Evolutionary conservation across 2,888 invertebrate genomes (phyloP).

Genomic region (Creontiades dilutus): DNA sequence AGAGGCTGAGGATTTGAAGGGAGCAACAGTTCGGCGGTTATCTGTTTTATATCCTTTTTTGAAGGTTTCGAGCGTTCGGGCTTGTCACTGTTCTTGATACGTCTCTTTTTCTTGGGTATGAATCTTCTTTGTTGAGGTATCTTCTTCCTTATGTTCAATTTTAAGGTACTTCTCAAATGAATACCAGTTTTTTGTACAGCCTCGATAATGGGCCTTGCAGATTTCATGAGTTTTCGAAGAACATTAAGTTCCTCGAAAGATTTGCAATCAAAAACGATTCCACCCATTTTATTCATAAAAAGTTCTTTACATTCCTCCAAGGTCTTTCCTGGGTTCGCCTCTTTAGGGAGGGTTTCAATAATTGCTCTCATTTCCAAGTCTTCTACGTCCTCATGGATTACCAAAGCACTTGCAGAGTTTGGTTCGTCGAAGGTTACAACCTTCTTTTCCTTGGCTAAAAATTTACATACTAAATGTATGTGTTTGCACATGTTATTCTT

Average conservation of each 20-base stretch:
- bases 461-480: not conserved
- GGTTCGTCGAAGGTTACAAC: not conserved
- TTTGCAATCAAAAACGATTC: not conserved
- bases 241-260: not conserved
- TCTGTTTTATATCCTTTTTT: not conserved
- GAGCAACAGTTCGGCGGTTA: not conserved
- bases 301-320: not conserved
- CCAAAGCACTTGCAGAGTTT: not conserved
- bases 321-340: not conserved
- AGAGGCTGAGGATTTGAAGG: not conserved
- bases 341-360: not conserved
- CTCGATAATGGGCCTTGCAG: not conserved
- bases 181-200: not conserved
- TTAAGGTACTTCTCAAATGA: not conserved
- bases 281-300: not conserved
- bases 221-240: not conserved
- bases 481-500: not conserved
- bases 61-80: not conserved
- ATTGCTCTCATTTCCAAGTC: not conserved
- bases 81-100: not conserved
- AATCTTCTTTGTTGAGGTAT: not conserved
- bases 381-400: not conserved
- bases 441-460: not conserved
- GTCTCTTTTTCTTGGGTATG: not conserved
- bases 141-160: not conserved